Base-by-base conservation (phyloP, 2,888 invertebrate genomes). In the Cyclophora punctaria region DNA sequence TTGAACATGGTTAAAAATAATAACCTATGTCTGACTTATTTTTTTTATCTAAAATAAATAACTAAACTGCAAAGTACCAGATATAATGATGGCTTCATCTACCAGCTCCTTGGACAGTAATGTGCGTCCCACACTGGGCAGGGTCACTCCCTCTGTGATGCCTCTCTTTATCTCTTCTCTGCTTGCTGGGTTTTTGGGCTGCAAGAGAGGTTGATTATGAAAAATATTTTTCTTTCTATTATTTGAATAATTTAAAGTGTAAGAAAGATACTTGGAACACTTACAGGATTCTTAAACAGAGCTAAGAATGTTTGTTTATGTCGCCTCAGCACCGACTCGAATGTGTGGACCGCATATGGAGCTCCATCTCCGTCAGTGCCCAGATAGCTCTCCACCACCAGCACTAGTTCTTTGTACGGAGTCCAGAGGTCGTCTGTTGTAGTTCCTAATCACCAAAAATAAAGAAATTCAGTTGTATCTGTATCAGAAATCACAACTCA, bases 51-150 rank as follows among this genome's bases (percentile, higher is more conserved):
- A 20, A 20, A 20, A 20, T 20, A 20, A 20, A 20, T 20, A 20
- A 47, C 7, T 41, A 5, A 45, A 44, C 5, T 40, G 35, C 34
- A 48, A 45, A 41, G 50, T 61, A 86, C 87, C 88, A 68, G 98
- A 97, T 63, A 99, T 89, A 48, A 98, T 96, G n/a, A 97, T 86
- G 34, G 96, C 93, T 84, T 99, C 98, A 78, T 97, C 95, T 3
- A 98, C 95, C 34, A 98, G 86, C 59, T 96, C 95, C 67, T 94
- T 94, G 0, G 97, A 94, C 20, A 98, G 83, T 40, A 94, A 82
- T 55, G 93, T 93, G 62, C 93, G 90, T 0, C 94, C 93, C 6
- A 93, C 81, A 41, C 93, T 94, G 46, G 93, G 92, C n/a, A 95
- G 78, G 4, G 90, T 90, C 5, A 96, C 92, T 4, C 95, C 95